phyloP scores from a whole-genome alignment of 2,888 invertebrate species.

The Pasiphila rectangulata region DNA sequence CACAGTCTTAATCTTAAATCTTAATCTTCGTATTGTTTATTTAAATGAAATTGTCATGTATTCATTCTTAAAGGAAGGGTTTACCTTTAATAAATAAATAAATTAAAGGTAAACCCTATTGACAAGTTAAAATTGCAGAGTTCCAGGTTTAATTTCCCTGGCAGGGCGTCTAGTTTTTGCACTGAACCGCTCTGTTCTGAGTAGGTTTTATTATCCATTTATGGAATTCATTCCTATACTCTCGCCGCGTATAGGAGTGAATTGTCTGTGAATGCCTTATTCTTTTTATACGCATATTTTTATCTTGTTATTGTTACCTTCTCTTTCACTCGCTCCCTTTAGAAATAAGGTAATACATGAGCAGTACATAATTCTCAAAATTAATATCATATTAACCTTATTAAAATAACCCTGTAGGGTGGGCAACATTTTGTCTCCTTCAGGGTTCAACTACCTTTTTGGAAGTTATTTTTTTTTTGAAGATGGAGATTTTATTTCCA shows the following conservation, averaged over 20 bases:
- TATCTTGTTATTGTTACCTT: not conserved
- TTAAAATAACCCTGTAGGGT: too few species aligned
- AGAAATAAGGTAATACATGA: not conserved
- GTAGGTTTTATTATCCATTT: not conserved
- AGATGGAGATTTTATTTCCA: too few species aligned
- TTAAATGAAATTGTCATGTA: too few species aligned
- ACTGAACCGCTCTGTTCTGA: not conserved
- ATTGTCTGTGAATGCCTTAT: conserved; percentile 11
- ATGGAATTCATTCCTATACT: not conserved
- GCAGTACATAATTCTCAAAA: not conserved
- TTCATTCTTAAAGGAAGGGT: too few species aligned
- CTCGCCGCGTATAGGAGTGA: not conserved
- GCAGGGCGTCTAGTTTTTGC: not conserved
- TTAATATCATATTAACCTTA: not conserved
- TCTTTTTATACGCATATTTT: not conserved
- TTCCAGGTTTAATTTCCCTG: not conserved
- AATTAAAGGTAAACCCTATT: too few species aligned
- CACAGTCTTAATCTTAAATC: too few species aligned
- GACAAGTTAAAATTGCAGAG: too few species aligned
- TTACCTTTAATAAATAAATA: too few species aligned
- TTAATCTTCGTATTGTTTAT: too few species aligned
- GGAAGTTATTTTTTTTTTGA: too few species aligned
- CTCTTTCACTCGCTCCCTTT: not conserved
- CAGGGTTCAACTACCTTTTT: too few species aligned
- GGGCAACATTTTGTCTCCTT: too few species aligned